Evolutionary conservation across 2,888 invertebrate genomes (phyloP).

Genomic region (Hirtodrosophila duncani): DNA sequence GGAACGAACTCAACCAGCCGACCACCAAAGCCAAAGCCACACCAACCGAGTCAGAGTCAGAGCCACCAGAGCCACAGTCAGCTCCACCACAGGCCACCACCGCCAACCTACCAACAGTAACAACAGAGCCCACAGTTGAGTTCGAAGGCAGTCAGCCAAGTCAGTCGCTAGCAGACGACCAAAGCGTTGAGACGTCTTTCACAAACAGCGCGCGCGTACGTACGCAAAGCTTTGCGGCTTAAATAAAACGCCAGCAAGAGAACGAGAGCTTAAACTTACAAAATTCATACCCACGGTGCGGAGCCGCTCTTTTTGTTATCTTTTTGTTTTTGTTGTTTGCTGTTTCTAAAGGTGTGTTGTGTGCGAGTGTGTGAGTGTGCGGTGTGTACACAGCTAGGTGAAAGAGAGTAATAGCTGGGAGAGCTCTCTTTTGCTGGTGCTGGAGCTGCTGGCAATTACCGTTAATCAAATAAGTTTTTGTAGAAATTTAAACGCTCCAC

Average conservation of each 20-base stretch:
- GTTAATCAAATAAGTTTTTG: conserved; percentile 71
- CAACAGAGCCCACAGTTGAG: too few relatives aligned
- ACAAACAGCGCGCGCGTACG: conserved; percentile 13
- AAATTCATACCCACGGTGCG: conserved; percentile 1
- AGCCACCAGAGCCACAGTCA: conserved; percentile 5
- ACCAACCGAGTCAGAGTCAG: conserved; percentile 12
- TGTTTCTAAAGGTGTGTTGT: conserved; percentile 44
- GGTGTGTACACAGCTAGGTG: conserved; percentile 2
- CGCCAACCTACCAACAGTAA: too few relatives aligned
- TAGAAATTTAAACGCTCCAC: conserved; percentile 68
- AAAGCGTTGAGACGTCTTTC: conserved; percentile 59
- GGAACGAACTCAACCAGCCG: conserved; percentile 34
- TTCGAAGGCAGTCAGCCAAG: conserved; percentile 42
- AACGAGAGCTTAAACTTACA: conserved; percentile 4
- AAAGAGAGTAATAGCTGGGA: conserved; percentile 10
- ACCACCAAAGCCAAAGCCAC: conserved; percentile 24
- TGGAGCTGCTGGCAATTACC: conserved; percentile 54
- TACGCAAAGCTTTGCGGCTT: conserved; percentile 3
- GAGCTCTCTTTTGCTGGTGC: conserved; percentile 16
- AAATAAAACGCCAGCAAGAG: conserved; percentile 24
- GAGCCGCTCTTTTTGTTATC: conserved; percentile 31
- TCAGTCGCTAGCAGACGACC: conserved; percentile 59
- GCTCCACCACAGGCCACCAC: conserved; percentile 4
- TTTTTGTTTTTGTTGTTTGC: conserved; percentile 19
- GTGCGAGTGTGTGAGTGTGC: conserved; percentile 31